phyloP scores from a whole-genome alignment of 2,113 vertebrate species.

The Uropsilus gracilis region DNA sequence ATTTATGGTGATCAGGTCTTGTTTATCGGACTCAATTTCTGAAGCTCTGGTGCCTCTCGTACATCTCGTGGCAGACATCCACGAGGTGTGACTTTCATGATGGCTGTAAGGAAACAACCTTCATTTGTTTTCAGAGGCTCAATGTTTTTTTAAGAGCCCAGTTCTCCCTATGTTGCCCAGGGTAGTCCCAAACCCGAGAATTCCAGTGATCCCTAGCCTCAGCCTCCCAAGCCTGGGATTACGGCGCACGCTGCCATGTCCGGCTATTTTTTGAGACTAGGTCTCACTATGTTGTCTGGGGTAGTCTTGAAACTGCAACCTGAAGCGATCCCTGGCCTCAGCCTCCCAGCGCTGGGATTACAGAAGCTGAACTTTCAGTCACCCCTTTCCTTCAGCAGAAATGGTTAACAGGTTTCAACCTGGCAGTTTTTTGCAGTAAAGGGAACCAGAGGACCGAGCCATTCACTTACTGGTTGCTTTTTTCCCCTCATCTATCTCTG shows the following conservation, averaged over 20 bases:
- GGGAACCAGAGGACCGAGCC: background rate
- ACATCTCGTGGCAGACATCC: background rate
- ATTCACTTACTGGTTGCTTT: background rate
- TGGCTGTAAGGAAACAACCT: background rate
- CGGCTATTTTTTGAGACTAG: too few species aligned
- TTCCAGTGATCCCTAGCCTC: too few species aligned
- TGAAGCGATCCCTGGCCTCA: too few species aligned
- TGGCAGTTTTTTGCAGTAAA: conserved; percentile 19
- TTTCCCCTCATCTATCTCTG: background rate
- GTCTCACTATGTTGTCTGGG: too few species aligned
- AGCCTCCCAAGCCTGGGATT: too few species aligned
- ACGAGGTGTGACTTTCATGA: background rate
- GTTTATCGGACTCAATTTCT: background rate
- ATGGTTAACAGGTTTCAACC: conserved; percentile 16
- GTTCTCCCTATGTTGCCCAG: too few species aligned
- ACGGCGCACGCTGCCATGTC: too few species aligned
- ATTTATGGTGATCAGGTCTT: background rate
- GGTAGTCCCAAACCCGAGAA: too few species aligned
- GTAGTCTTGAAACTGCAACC: too few species aligned
- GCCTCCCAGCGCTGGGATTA: too few species aligned
- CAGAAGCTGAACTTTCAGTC: background rate
- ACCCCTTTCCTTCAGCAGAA: background rate
- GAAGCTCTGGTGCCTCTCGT: background rate
- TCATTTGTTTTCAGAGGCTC: background rate
- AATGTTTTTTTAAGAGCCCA: too few species aligned